Evolutionary conservation across 2,113 vertebrate genomes (phyloP).

Genomic region (Myodes glareolus): DNA sequence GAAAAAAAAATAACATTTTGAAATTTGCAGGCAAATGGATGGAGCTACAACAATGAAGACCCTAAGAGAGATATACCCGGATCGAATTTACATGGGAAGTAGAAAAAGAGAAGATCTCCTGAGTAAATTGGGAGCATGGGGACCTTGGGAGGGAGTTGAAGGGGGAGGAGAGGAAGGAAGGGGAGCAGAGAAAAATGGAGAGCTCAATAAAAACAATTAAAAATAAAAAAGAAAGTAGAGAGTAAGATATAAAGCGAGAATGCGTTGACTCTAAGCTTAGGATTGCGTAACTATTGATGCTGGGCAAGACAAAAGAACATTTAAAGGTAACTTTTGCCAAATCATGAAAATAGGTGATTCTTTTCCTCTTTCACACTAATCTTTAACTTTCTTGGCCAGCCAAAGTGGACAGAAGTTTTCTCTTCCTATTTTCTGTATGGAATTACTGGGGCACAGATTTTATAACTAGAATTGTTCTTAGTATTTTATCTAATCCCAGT

Average conservation of each 20-base stretch:
- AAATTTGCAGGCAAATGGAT: too few species aligned
- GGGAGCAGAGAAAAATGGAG: too few species aligned
- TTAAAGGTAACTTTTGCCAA: conserved; percentile 28
- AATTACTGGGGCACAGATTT: not conserved
- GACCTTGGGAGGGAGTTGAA: too few species aligned
- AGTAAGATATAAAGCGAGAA: not conserved
- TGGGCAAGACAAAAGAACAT: not conserved
- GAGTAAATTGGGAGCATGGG: too few species aligned
- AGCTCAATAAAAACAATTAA: too few species aligned
- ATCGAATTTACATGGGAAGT: too few species aligned
- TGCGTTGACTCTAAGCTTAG: not conserved
- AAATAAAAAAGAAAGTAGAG: not conserved
- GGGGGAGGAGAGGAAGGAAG: too few species aligned
- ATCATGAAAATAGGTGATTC: not conserved
- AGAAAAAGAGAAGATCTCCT: too few species aligned
- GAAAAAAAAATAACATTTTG: too few species aligned
- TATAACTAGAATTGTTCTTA: not conserved
- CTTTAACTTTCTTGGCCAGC: conserved; percentile 7
- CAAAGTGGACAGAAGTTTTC: not conserved
- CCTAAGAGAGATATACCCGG: too few species aligned
- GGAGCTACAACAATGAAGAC: too few species aligned
- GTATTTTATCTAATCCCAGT: not conserved
- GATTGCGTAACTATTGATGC: not conserved
- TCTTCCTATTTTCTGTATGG: not conserved
- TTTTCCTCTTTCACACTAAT: not conserved